Percentiles rank a stretch among this genome's conserved stretches.
phyloP scores from a whole-genome alignment of 2,888 invertebrate genomes.

The Agriopis leucophaearia region DNA sequence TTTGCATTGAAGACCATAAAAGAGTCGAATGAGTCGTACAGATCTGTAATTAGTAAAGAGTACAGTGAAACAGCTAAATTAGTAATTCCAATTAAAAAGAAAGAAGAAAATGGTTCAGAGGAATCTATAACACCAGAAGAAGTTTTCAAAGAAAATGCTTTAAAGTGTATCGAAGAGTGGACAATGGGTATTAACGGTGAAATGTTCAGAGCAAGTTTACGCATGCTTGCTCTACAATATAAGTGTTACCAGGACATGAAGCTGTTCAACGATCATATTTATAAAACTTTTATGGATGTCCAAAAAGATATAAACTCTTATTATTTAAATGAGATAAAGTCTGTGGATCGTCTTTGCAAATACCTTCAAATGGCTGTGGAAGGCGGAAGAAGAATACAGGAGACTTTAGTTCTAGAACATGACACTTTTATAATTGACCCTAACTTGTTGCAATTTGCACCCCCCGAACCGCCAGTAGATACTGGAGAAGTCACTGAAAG shows the following conservation, averaged over 20 bases:
- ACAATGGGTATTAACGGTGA: constrained; percentile 85
- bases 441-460: constrained; percentile 71
- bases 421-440: constrained; percentile 82
- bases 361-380: constrained; percentile 84
- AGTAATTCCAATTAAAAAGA: constrained; percentile 65
- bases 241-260: constrained; percentile 77
- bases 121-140: constrained; percentile 66
- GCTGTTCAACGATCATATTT: constrained; percentile 74
- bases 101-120: constrained; percentile 64
- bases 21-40: constrained; percentile 68
- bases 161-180: constrained; percentile 87
- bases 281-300: constrained; percentile 76
- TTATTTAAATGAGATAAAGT: constrained; percentile 75
- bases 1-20: constrained; percentile 70
- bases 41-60: constrained; percentile 69
- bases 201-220: constrained; percentile 77
- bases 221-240: constrained; percentile 71
- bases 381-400: constrained; percentile 75
- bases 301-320: constrained; percentile 77
- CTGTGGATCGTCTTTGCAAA: constrained; percentile 82
- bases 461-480: constrained; percentile 49
- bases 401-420: constrained; percentile 78
- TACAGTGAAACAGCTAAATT: constrained; percentile 72
- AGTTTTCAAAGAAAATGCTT: constrained; percentile 71
- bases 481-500: constrained; percentile 55